Evolutionary conservation across 1,140 invertebrate species (phyloP).

Genomic region (Ips typographus): DNA sequence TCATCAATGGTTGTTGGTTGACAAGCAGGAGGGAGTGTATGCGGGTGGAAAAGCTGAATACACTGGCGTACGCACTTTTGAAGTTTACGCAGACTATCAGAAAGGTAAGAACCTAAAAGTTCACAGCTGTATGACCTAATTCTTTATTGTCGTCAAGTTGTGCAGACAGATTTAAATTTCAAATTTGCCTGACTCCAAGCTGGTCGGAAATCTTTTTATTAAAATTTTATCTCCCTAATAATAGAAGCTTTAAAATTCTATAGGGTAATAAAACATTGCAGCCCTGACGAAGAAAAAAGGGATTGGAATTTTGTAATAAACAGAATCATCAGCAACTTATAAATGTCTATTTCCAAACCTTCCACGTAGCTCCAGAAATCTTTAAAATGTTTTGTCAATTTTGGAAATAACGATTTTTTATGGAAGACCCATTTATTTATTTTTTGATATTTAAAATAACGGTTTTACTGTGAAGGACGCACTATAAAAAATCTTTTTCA

Average conservation of each 20-base stretch:
- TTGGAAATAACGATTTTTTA: too few species aligned
- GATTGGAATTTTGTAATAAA: too few species aligned
- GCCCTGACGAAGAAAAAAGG: too few species aligned
- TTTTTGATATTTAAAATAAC: too few species aligned
- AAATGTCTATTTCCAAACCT: too few species aligned
- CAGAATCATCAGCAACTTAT: too few species aligned
- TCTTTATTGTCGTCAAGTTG: background rate
- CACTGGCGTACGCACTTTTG: constrained; percentile 86
- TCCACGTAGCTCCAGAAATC: too few species aligned
- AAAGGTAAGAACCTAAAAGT: constrained; percentile 64
- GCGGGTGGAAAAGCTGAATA: constrained; percentile 94
- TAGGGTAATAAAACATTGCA: too few species aligned
- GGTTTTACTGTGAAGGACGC: too few species aligned
- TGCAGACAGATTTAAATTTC: background rate
- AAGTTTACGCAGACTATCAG: constrained; percentile 94
- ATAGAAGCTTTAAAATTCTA: background rate
- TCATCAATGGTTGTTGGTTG: constrained; percentile 88
- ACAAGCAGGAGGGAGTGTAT: constrained; percentile 93
- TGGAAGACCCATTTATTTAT: too few species aligned
- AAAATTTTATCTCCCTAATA: background rate
- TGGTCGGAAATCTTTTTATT: background rate
- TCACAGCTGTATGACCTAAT: constrained; percentile 7
- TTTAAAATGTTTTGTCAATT: too few species aligned
- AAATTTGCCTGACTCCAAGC: background rate
- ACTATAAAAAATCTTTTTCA: too few species aligned